Evolutionary conservation across 2,888 invertebrate species (phyloP).

Genomic region (Corbicula japonica): DNA sequence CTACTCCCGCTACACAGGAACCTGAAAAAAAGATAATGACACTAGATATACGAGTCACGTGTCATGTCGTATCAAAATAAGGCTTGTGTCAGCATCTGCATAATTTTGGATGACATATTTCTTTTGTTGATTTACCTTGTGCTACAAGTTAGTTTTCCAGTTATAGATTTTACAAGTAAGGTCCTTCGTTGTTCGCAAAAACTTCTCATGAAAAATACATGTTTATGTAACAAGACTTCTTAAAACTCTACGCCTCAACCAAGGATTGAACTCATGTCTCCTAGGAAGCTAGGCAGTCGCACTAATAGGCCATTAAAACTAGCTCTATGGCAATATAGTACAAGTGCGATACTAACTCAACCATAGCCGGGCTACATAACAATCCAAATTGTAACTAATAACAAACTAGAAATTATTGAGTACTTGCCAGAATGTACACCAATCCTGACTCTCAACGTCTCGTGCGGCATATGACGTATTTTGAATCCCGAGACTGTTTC

Average conservation of each 20-base stretch:
- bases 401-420: too few relatives aligned
- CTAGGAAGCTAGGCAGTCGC: not conserved
- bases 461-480: slow-evolving; percentile 80
- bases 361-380: not conserved
- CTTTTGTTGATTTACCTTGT: not conserved
- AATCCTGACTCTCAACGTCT: slow-evolving; percentile 82
- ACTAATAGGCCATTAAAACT: not conserved
- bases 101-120: not conserved
- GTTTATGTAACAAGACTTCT: too few relatives aligned
- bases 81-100: not conserved
- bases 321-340: not conserved
- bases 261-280: not conserved
- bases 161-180: not conserved
- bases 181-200: not conserved
- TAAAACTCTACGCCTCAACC: not conserved
- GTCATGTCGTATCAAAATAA: too few relatives aligned
- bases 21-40: slow-evolving; percentile 87
- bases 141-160: too few relatives aligned
- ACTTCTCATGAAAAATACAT: too few relatives aligned
- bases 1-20: slow-evolving; percentile 96
- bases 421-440: slow-evolving; percentile 85
- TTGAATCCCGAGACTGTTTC: slow-evolving; percentile 82
- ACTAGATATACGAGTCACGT: not conserved
- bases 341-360: not conserved
- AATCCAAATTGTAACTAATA: too few relatives aligned